A percentile compares a stretch with the other conserved stretches of the same genome.
These are phyloP conservation scores for Diabrotica undecimpunctata DNA, from an alignment of 1,140 invertebrate species.

Conservation along the genomic window DNA sequence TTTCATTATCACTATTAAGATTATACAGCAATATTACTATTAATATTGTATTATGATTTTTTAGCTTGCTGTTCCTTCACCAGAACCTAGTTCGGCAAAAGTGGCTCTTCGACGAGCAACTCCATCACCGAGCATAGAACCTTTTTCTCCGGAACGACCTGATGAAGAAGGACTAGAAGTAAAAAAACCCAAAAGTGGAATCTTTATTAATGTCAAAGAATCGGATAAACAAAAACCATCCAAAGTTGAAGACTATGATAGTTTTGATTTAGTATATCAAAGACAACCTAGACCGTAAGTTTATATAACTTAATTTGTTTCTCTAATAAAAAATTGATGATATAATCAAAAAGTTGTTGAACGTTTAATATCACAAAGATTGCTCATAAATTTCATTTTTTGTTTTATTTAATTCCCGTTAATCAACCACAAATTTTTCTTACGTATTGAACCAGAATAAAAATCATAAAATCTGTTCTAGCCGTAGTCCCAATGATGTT, in stretches of 20 bases:
- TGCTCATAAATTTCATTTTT: too few species aligned
- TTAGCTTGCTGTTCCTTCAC: conserved; percentile 38
- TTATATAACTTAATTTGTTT: not conserved
- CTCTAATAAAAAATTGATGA: not conserved
- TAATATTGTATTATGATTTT: not conserved
- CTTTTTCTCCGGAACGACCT: conserved; percentile 32
- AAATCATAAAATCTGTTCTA: too few species aligned
- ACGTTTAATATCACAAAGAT: too few species aligned
- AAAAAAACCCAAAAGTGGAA: conserved; percentile 41
- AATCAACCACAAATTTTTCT: too few species aligned
- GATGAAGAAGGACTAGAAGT: conserved; percentile 24
- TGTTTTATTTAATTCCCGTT: too few species aligned
- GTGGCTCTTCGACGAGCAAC: conserved; percentile 36
- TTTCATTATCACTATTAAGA: too few species aligned
- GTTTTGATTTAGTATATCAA: conserved; percentile 35
- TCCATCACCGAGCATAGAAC: conserved; percentile 26
- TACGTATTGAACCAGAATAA: too few species aligned
- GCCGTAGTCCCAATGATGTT: too few species aligned
- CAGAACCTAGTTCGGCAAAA: conserved; percentile 36
- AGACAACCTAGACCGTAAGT: conserved; percentile 29
- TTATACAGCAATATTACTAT: too few species aligned
- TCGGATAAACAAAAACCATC: conserved; percentile 5
- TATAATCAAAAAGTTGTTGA: not conserved
- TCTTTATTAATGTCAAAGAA: conserved; percentile 38
- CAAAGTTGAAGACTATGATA: conserved; percentile 25